Evolutionary conservation across 2,797 vertebrate species (phyloP), one percentile per base, ranked within the genome.

Genomic region (Triplophysa bombifrons): DNA sequence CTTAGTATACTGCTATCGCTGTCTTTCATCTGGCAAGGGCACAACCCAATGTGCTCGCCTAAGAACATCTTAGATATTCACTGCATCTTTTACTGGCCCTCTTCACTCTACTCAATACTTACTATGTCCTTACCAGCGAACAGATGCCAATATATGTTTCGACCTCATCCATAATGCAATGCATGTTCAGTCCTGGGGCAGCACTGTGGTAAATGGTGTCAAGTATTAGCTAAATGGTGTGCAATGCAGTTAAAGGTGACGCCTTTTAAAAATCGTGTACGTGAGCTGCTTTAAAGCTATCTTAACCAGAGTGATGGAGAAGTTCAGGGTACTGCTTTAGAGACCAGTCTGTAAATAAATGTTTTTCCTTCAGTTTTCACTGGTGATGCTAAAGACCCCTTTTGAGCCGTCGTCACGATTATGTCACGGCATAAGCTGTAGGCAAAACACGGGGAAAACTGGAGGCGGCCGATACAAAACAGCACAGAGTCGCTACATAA

Each of bases 21-120:
- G 11, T 58, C 60, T 60, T 11, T 76, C 69, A 72, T 77, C 61
- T 60, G 74, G 55, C 61, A 67, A 72, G 72, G 79, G 72, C 72
- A 75, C 51, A 76, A 48, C 68, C 60, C 17, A 51, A 65, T 58
- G 51, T 72, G 25, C 53, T 77, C 69, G 2, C 20, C 61, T 73
- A 38, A 30, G 22, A 19, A 14, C n/a, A 53, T 51, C 53, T 77
- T 53, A 66, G 25, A 77, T 65, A 61, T 60, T 44, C 68, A 22
- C 34, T 44, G 63, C 30, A 46, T 60, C 68, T 61, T 63, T 77
- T 25, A 48, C n/a, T 76, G 16, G 41, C 25, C 51, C 60, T 38
- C 46, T 77, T 48, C 13, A 69, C 66, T 27, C 22, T 14, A 63
- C 22, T 68, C 13, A 50, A 20, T 67, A 30, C 20, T 19, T 44